A percentile compares a stretch with the other conserved stretches of the same genome.
phyloP scores from a whole-genome alignment of 2,888 invertebrate species.

The Liodrosophila aerea region DNA sequence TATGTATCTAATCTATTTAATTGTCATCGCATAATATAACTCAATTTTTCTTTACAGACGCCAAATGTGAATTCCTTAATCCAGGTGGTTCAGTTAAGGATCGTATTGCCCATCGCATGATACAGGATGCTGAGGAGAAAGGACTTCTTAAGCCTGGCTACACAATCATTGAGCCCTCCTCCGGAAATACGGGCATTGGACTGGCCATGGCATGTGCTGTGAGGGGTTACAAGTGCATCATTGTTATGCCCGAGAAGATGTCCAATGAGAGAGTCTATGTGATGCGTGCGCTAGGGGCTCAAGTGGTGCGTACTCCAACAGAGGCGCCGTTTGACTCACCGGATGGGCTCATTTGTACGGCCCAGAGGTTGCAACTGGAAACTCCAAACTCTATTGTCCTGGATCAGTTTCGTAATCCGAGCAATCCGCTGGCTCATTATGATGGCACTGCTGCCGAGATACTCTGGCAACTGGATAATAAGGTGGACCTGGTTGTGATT shows the following conservation, averaged over 20 bases:
- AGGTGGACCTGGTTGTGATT: slow-evolving; percentile 92
- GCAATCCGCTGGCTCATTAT: slow-evolving; percentile 98
- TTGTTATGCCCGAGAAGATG: slow-evolving; percentile 99
- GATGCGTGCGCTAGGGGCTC: slow-evolving; percentile 94
- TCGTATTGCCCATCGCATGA: slow-evolving; percentile 96
- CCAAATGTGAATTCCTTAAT: slow-evolving; percentile 98
- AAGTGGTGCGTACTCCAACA: slow-evolving; percentile 97
- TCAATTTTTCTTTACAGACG: slow-evolving; percentile 88
- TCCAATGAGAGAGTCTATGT: slow-evolving; percentile 98
- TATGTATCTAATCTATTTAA: too few relatives aligned
- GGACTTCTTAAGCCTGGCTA: slow-evolving; percentile 94
- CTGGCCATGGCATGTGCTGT: slow-evolving; percentile 97
- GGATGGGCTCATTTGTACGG: slow-evolving; percentile 94
- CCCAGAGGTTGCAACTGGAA: slow-evolving; percentile 90
- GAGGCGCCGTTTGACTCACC: slow-evolving; percentile 94
- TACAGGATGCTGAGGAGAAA: slow-evolving; percentile 94
- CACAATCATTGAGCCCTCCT: slow-evolving; percentile 98
- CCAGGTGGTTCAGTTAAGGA: slow-evolving; percentile 99
- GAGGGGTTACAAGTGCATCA: slow-evolving; percentile 94
- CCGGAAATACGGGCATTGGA: slow-evolving; percentile 93
- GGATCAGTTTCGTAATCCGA: slow-evolving; percentile 97
- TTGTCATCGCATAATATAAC: too few relatives aligned
- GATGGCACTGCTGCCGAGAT: slow-evolving; percentile 98
- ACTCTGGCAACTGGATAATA: slow-evolving; percentile 86
- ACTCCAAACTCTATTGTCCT: slow-evolving; percentile 96